Evolutionary conservation across 2,888 invertebrate genomes (phyloP), one percentile per base, ranked within the genome.

Genomic region (Thereva nobilitata): DNA sequence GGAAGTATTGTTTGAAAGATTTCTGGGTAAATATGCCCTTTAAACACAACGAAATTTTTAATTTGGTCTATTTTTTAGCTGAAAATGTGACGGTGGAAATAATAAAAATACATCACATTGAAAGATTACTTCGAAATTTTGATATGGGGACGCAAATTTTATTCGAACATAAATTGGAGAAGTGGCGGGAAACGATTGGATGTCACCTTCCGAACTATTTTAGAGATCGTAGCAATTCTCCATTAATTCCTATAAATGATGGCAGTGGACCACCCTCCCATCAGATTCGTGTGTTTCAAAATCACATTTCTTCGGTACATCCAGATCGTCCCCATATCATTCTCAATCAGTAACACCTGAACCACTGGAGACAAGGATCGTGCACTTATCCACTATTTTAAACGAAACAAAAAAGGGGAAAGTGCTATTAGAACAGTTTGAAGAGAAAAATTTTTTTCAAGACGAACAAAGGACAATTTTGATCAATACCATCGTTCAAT

Each of bases 91-190:
- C 23, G 23, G 23, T 23, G 23, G 34, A 42, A 23, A 57, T 44
- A 44, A 71, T 73, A 1, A 72, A 73, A 57, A 57, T 54, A 3
- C 71, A 72, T 57, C 72, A 74, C 52, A 69, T 73, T 37, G 71
- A 72, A 41, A 47, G 53, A 41, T 52, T 73, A 8, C 45, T 73
- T 12, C 68, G 65, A 49, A 69, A 70, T 52, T 73, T 69, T 66
- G 67, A 70, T 34, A 42, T 73, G 65, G 72, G 72, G 8, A 72
- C 72, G 1, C 73, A 72, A 67, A 72, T 73, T 12, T 12, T 72
- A 34, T 74, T 74, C 64, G 74, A 74, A 63, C 55, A 73, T 67
- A 64, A 72, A 44, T 68, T 74, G 55, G 72, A 71, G 52, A 41
- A 61, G 45, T 73, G 73, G 74, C 64, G 71, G 55, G 42, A 72